Evolutionary conservation across 2,888 invertebrate species (phyloP).

Genomic region (Agapostemon virescens): DNA sequence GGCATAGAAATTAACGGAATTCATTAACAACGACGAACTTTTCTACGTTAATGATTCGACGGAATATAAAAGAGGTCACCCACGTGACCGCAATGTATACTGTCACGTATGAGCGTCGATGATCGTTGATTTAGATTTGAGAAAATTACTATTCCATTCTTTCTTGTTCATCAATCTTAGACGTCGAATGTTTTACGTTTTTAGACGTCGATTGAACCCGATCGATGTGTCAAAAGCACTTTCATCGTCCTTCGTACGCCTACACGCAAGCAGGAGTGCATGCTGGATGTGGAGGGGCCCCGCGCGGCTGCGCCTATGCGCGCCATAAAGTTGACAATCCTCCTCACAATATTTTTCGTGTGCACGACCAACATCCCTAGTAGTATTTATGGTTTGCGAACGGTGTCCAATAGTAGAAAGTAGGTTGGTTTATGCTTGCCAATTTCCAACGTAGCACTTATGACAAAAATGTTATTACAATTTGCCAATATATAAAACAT

Average conservation of each 20-base stretch:
- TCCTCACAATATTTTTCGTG: background rate
- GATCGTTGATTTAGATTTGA: background rate
- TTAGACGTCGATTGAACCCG: slow-evolving; percentile 29
- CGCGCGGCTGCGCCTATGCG: background rate
- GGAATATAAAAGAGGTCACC: background rate
- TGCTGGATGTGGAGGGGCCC: slow-evolving; percentile 37
- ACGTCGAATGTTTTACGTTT: slow-evolving; percentile 18
- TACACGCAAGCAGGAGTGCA: slow-evolving; percentile 55
- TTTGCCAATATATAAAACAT: too few relatives aligned
- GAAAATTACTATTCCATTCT: background rate
- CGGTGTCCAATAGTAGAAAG: too few relatives aligned
- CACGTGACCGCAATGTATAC: background rate
- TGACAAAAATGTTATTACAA: too few relatives aligned
- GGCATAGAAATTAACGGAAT: background rate
- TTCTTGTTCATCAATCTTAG: slow-evolving; percentile 20
- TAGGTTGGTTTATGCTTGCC: too few relatives aligned
- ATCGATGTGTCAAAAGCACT: slow-evolving; percentile 46
- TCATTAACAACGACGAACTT: background rate
- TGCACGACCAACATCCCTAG: too few relatives aligned
- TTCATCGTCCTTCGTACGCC: slow-evolving; percentile 51
- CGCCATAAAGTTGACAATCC: background rate
- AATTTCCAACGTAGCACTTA: too few relatives aligned
- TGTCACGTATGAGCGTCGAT: background rate
- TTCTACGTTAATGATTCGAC: background rate
- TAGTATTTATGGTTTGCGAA: too few relatives aligned